Conservation (phyloP, 2,888 invertebrate species). For the Theretra japonica region DNA sequence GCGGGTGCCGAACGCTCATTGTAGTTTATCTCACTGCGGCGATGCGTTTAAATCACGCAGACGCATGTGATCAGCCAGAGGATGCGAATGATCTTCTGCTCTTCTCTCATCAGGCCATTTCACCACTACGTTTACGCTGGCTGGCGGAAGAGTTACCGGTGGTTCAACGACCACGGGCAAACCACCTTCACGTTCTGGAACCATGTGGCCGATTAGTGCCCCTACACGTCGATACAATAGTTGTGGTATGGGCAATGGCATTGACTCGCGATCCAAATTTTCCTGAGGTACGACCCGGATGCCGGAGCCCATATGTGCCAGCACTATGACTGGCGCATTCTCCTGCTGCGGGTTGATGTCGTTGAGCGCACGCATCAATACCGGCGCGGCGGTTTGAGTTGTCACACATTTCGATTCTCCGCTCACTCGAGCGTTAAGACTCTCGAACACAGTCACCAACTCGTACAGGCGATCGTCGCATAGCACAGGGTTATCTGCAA, state of each 20-base stretch:
- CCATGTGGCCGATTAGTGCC: conserved; percentile 68
- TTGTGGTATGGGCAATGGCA: conserved; percentile 54
- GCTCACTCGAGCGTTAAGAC: conserved; percentile 89
- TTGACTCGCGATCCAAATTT: conserved; percentile 44
- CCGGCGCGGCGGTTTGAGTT: conserved; percentile 62
- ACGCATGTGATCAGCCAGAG: conserved; percentile 69
- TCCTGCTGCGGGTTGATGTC: conserved; percentile 63
- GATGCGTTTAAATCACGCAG: conserved; percentile 69
- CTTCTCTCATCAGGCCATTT: conserved; percentile 74
- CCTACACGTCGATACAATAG: conserved; percentile 69
- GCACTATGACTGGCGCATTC: conserved; percentile 63
- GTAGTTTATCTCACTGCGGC: conserved; percentile 62
- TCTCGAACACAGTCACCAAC: conserved; percentile 88
- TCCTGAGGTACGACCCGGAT: conserved; percentile 49
- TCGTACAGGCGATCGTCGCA: conserved; percentile 90
- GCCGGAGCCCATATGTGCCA: conserved; percentile 59
- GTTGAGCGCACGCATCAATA: conserved; percentile 69
- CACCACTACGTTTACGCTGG: conserved; percentile 67
- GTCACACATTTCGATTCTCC: conserved; percentile 86
- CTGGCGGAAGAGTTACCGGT: conserved; percentile 72
- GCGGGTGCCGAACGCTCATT: conserved; percentile 32
- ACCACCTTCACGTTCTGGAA: conserved; percentile 70
- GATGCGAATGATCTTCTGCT: conserved; percentile 57
- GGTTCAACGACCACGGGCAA: conserved; percentile 74
- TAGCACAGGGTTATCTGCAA: conserved; percentile 92